phyloP scores from a whole-genome alignment of 2,113 vertebrate species.

The Larimichthys polyactis region DNA sequence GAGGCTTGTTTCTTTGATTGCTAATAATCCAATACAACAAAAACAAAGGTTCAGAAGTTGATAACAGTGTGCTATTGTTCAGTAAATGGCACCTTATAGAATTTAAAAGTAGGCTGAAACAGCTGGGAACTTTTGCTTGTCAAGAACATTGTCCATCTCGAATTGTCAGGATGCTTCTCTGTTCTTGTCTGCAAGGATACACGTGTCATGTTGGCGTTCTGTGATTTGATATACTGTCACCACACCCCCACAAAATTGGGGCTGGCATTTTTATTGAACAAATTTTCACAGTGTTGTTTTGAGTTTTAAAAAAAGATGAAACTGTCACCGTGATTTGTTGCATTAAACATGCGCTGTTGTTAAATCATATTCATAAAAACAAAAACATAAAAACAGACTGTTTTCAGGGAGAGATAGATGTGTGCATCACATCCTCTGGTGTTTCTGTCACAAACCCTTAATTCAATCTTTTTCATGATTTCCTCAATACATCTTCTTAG shows the following conservation, averaged over 20 bases:
- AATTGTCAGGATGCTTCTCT: background rate
- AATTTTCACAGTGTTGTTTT: conserved; percentile 15
- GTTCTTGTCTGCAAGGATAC: background rate
- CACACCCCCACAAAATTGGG: conserved; percentile 2
- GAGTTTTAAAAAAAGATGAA: conserved; percentile 9
- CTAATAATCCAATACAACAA: background rate
- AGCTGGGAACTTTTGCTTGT: background rate
- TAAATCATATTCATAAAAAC: conserved; percentile 5
- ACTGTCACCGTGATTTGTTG: background rate
- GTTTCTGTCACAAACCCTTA: background rate
- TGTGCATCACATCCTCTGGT: background rate
- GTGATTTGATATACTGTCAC: conserved; percentile 23
- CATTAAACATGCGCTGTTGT: conserved; percentile 15
- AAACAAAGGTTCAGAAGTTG: background rate
- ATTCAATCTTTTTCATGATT: background rate
- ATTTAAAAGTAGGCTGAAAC: background rate
- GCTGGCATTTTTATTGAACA: conserved; percentile 32
- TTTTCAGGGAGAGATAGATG: background rate
- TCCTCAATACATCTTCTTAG: background rate
- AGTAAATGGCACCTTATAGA: background rate
- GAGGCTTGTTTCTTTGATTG: background rate
- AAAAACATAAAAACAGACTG: background rate
- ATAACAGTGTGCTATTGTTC: background rate
- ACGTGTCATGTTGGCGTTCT: background rate
- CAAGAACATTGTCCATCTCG: background rate